phyloP scores from a whole-genome alignment of 2,113 vertebrate genomes.

The Arvicanthis niloticus region DNA sequence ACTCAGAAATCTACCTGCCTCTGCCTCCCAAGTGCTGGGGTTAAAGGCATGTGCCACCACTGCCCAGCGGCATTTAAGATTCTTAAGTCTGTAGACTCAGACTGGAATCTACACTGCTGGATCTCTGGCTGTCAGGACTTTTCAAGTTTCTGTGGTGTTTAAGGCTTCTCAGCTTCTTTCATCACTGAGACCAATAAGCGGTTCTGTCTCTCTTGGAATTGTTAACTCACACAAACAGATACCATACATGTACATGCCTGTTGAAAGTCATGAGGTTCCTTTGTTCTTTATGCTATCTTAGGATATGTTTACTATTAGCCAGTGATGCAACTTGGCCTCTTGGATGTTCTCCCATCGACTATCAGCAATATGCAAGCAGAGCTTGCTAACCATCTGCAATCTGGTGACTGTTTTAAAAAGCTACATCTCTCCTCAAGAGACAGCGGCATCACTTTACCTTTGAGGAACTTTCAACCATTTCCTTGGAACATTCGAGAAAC shows the following conservation, averaged over 20 bases:
- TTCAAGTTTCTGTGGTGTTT: not conserved
- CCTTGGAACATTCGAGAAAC: conserved; percentile 53
- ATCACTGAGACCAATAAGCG: not conserved
- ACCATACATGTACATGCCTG: not conserved
- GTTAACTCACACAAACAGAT: not conserved
- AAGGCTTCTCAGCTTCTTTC: not conserved
- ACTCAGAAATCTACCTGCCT: too few relatives aligned
- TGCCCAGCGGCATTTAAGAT: not conserved
- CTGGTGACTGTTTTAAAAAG: conserved; percentile 19
- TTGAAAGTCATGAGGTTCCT: not conserved
- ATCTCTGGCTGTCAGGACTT: not conserved
- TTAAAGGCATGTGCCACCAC: too few relatives aligned
- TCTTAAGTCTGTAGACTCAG: not conserved
- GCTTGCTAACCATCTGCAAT: not conserved
- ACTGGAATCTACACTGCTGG: not conserved
- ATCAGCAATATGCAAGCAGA: not conserved
- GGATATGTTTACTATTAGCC: not conserved
- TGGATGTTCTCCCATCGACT: not conserved
- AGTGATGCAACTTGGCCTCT: not conserved
- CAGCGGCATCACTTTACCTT: not conserved
- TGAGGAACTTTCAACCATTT: conserved; percentile 31
- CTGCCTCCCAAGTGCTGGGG: too few relatives aligned
- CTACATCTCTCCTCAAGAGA: not conserved
- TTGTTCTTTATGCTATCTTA: not conserved
- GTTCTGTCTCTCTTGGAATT: not conserved